Conservation (phyloP, 2,113 vertebrate genomes). For the Mormoops blainvillei region DNA sequence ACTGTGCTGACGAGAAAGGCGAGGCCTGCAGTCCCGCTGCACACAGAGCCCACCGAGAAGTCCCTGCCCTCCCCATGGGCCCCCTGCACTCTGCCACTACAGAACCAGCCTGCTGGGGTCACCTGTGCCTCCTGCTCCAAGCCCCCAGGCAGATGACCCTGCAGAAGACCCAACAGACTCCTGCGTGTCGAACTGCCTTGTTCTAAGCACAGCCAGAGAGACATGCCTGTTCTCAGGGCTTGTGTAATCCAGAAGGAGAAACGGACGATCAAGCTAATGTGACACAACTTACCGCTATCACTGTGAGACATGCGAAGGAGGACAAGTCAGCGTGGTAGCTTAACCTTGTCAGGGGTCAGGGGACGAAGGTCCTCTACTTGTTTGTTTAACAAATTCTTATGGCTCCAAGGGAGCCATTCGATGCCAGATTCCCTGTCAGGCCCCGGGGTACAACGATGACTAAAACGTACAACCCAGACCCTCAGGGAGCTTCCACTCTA, state of each 20-base stretch:
- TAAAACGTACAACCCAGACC: neutral
- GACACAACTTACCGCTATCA: neutral
- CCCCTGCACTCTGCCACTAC: neutral
- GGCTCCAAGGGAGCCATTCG: neutral
- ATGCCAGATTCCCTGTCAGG: neutral
- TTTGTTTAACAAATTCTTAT: neutral
- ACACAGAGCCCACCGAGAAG: accelerated
- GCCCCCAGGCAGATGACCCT: neutral
- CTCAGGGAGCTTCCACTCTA: neutral
- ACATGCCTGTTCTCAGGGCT: neutral
- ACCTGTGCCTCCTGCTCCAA: neutral
- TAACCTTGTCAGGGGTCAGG: neutral
- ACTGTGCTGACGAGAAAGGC: neutral
- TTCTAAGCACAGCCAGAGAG: neutral
- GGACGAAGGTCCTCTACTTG: neutral
- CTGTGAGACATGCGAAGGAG: neutral
- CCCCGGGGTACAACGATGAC: neutral
- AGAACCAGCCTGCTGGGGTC: neutral
- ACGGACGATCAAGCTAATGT: neutral
- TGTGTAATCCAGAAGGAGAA: neutral
- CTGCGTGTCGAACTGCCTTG: neutral
- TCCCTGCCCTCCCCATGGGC: accelerated
- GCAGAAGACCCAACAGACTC: neutral
- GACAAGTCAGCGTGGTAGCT: neutral
- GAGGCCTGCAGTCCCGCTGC: accelerated